Percentiles rank a stretch among this genome's conserved stretches.
These are phyloP conservation scores for Smithornis capensis DNA, from an alignment of 2,113 vertebrate species.

Conservation along the genomic window DNA sequence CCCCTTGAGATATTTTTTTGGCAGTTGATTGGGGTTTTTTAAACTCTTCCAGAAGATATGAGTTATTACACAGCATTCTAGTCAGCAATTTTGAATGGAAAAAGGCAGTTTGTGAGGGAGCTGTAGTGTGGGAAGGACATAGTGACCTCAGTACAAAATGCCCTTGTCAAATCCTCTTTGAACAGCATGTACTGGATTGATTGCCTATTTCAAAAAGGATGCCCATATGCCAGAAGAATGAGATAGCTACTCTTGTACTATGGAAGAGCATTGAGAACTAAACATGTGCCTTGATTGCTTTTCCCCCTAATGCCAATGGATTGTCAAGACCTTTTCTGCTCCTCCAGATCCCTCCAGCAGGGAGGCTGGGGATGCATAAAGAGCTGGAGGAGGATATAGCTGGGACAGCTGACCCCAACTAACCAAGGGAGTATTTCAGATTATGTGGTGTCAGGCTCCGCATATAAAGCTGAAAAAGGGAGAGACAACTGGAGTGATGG, in stretches of 20 bases:
- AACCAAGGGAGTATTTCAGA: background rate
- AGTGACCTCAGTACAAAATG: background rate
- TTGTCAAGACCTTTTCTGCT: background rate
- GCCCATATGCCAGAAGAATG: background rate
- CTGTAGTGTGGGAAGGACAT: background rate
- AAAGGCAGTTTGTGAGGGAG: background rate
- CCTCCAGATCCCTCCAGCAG: fast-evolving
- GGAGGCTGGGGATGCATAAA: background rate
- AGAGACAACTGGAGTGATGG: too few relatives aligned
- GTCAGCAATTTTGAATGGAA: background rate
- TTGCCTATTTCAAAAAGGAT: background rate
- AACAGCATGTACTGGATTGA: background rate
- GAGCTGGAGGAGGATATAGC: background rate
- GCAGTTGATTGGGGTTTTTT: background rate
- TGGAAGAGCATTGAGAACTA: background rate
- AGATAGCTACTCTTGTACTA: background rate
- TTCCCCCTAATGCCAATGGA: background rate
- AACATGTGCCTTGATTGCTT: background rate
- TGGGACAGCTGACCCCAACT: fast-evolving
- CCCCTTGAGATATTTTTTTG: fast-evolving
- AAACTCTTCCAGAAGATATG: background rate
- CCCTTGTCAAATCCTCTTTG: background rate
- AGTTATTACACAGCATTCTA: background rate
- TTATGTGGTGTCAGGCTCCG: background rate
- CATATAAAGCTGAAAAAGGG: background rate